Percentiles rank a stretch among this genome's conserved stretches.
Conservation (phyloP, 2,113 vertebrate species). For the Thermophis baileyi region DNA sequence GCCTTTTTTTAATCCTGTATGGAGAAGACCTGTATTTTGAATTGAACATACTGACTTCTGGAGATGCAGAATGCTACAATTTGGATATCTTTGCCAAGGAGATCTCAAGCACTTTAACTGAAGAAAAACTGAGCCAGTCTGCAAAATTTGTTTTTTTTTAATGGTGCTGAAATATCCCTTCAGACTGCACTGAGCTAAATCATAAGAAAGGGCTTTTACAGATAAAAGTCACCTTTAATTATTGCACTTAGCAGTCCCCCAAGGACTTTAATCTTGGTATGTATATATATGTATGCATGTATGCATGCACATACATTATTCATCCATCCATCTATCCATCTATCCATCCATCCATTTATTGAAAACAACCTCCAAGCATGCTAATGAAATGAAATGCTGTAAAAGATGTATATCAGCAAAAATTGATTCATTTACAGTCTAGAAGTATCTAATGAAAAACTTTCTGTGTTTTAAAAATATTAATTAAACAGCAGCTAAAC, state of each 20-base stretch:
- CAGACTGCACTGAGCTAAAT: conserved; percentile 74
- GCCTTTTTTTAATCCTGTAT: conserved; percentile 58
- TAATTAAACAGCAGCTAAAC: conserved; percentile 52
- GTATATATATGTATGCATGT: conserved; percentile 26
- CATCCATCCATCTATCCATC: conserved; percentile 40
- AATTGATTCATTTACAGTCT: conserved; percentile 45
- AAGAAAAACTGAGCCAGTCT: conserved; percentile 74
- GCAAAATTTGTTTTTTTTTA: conserved; percentile 52
- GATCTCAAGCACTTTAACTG: conserved; percentile 79
- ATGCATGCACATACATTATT: background rate
- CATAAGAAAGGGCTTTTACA: conserved; percentile 73
- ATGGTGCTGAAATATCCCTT: conserved; percentile 80
- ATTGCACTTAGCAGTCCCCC: conserved; percentile 71
- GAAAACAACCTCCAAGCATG: conserved; percentile 64
- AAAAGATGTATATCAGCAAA: conserved; percentile 24
- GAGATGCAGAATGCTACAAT: conserved; percentile 70
- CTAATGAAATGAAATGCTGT: conserved; percentile 45
- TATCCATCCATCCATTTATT: conserved; percentile 29
- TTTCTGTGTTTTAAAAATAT: conserved; percentile 56
- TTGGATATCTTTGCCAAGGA: conserved; percentile 65
- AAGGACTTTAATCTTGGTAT: conserved; percentile 76
- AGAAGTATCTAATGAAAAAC: conserved; percentile 50
- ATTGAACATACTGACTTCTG: conserved; percentile 58
- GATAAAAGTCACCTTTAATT: conserved; percentile 75
- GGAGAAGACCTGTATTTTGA: conserved; percentile 57